phyloP scores from a whole-genome alignment of 1,140 invertebrate species.

The Drosophila bifasciata region DNA sequence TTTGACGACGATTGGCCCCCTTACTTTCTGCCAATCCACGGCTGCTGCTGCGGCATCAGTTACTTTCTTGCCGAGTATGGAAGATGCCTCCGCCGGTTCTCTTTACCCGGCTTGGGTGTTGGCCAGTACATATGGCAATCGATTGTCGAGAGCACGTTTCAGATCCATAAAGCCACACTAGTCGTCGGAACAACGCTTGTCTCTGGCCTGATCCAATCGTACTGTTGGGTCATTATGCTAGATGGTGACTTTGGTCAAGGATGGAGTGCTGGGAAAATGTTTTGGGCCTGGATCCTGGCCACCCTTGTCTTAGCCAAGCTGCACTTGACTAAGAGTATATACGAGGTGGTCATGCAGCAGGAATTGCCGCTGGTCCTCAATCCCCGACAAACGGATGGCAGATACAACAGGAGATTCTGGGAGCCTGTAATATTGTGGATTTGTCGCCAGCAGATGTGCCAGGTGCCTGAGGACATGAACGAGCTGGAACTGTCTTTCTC shows the following conservation, averaged over 20 bases:
- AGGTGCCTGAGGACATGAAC: background rate
- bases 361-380: constrained; percentile 19
- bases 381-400: background rate
- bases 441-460: background rate
- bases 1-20: background rate
- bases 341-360: constrained; percentile 4
- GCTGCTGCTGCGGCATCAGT: constrained; percentile 18
- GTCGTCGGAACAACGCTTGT: too few species aligned
- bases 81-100: background rate
- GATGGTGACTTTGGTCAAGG: too few species aligned
- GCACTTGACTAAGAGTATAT: constrained; percentile 3
- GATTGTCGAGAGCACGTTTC: background rate
- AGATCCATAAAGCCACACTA: too few species aligned
- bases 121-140: background rate
- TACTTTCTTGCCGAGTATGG: constrained; percentile 18
- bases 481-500: constrained; percentile 3
- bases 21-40: constrained; percentile 1
- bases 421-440: background rate
- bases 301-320: constrained; percentile 30
- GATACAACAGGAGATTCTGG: too few species aligned
- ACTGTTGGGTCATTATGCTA: too few species aligned
- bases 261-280: too few species aligned
- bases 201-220: too few species aligned
- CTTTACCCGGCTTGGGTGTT: constrained; percentile 3
- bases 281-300: constrained; percentile 5